Evolutionary conservation across 2,888 invertebrate genomes (phyloP).

Genomic region (Eupithecia inturbata): DNA sequence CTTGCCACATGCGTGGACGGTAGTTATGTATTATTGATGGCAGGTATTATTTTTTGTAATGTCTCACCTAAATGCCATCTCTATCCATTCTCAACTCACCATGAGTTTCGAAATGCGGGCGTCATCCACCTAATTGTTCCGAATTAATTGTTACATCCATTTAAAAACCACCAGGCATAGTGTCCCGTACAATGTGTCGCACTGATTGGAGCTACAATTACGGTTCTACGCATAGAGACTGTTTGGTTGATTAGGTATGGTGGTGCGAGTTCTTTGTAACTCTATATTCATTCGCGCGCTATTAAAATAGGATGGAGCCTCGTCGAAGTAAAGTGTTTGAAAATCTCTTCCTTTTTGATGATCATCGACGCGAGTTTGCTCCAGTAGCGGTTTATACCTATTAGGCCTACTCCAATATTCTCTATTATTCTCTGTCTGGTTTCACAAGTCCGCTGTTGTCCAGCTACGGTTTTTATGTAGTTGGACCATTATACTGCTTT

Average conservation of each 20-base stretch:
- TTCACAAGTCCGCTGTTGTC: too few species aligned
- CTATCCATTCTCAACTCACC: conserved; percentile 52
- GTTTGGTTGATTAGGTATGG: conserved; percentile 34
- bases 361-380: too few species aligned
- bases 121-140: conserved; percentile 79
- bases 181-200: conserved; percentile 73
- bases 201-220: conserved; percentile 77
- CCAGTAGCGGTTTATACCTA: too few species aligned
- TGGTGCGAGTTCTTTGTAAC: conserved; percentile 13
- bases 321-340: neutral
- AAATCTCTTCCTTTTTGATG: neutral
- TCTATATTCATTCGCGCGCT: neutral
- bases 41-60: neutral
- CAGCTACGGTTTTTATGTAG: too few species aligned
- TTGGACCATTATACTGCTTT: too few species aligned
- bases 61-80: conserved; percentile 30
- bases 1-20: neutral
- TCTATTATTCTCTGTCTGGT: too few species aligned
- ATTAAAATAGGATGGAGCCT: neutral
- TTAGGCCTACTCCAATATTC: too few species aligned
- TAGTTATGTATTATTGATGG: too few species aligned
- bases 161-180: conserved; percentile 81
- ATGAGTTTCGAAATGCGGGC: conserved; percentile 78
- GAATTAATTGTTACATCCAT: conserved; percentile 84
- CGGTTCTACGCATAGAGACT: conserved; percentile 64